Percentiles rank a stretch among this genome's conserved stretches.
Evolutionary conservation across 2,113 vertebrate species (phyloP).

Genomic region (Maccullochella peelii): DNA sequence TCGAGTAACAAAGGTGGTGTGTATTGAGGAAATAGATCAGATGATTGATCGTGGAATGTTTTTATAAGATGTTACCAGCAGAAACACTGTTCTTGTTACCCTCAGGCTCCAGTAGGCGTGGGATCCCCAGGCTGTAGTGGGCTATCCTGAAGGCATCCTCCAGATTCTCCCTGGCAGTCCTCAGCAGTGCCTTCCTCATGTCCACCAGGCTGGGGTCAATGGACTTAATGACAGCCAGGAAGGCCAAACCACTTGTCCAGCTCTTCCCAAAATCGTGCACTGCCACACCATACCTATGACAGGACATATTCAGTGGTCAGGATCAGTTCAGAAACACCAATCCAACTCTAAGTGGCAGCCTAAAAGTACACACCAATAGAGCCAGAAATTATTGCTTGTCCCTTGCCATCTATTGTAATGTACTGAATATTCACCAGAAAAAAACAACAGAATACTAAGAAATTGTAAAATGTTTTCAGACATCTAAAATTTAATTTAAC

Average conservation of each 20-base stretch:
- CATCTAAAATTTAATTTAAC: not conserved
- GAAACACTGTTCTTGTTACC: conserved; percentile 79
- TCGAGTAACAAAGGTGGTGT: too few species aligned
- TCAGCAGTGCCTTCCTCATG: conserved; percentile 91
- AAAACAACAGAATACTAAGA: not conserved
- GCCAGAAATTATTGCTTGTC: not conserved
- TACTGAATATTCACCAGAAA: not conserved
- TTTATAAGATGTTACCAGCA: too few species aligned
- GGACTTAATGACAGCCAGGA: conserved; percentile 95
- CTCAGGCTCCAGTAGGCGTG: conserved; percentile 94
- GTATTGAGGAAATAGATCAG: too few species aligned
- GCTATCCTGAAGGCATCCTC: conserved; percentile 94
- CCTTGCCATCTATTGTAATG: not conserved
- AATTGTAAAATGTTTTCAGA: not conserved
- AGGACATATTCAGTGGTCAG: not conserved
- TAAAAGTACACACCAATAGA: not conserved
- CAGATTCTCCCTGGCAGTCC: conserved; percentile 89
- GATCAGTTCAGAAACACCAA: not conserved
- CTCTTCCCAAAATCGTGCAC: conserved; percentile 95
- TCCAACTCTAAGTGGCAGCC: not conserved
- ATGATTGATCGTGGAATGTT: too few species aligned
- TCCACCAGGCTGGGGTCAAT: conserved; percentile 93
- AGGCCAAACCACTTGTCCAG: conserved; percentile 95
- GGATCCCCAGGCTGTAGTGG: conserved; percentile 90
- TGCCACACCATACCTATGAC: conserved; percentile 91